A percentile compares a stretch with the other conserved stretches of the same genome.
Conservation (phyloP, 2,797 vertebrate species). For the Margarornis squamiger region DNA sequence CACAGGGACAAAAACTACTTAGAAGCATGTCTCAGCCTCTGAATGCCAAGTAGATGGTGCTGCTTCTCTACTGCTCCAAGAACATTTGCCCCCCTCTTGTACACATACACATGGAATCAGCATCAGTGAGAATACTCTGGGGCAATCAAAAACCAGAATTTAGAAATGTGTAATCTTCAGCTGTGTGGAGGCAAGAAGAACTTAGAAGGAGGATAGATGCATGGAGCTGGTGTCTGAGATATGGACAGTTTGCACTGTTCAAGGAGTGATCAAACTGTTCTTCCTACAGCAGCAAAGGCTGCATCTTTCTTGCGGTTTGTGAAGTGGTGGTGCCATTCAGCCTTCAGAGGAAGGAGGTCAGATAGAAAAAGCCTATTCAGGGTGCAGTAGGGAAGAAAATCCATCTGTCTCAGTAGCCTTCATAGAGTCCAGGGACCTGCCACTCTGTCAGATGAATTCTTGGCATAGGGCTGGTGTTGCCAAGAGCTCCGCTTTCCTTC, state of each 20-base stretch:
- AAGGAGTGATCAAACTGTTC: background rate
- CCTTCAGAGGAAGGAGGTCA: background rate
- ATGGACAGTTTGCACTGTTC: background rate
- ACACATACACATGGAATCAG: background rate
- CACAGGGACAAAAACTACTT: background rate
- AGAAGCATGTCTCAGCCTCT: background rate
- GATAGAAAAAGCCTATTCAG: background rate
- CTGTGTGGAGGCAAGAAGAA: background rate
- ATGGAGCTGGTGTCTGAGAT: background rate
- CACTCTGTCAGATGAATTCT: background rate
- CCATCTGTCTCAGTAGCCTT: background rate
- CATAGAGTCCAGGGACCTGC: background rate
- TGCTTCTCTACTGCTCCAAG: background rate
- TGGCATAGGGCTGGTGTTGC: conserved; percentile 28
- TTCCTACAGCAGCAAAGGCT: background rate
- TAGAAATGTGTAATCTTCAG: background rate
- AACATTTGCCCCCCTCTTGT: accelerated
- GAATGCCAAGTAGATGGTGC: background rate
- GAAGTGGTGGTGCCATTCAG: background rate
- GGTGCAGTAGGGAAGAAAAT: background rate
- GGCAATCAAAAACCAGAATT: background rate
- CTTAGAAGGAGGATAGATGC: background rate
- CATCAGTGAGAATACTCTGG: background rate
- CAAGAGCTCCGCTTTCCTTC: background rate
- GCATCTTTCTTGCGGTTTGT: background rate